Evolutionary conservation across 2,797 vertebrate genomes (phyloP).

Genomic region (Sebastiscus tertius): DNA sequence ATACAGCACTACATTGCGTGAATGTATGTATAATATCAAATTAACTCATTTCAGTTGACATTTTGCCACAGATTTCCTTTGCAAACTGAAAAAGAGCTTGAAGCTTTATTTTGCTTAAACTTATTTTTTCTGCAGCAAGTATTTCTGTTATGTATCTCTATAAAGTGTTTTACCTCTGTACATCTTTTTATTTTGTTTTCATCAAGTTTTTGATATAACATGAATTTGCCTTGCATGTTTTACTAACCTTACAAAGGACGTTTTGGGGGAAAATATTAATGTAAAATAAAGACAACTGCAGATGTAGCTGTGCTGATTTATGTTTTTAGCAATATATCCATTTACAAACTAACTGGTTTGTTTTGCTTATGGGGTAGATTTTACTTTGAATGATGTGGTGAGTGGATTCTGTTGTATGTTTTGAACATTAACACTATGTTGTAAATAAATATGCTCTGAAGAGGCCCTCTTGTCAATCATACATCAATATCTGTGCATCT

Average conservation of each 20-base stretch:
- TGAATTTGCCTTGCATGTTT: constrained; percentile 81
- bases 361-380: constrained; percentile 64
- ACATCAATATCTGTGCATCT: background rate
- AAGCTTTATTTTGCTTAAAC: constrained; percentile 56
- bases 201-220: constrained; percentile 74
- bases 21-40: constrained; percentile 63
- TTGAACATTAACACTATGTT: constrained; percentile 76
- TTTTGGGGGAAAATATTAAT: constrained; percentile 38
- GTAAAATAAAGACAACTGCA: constrained; percentile 69
- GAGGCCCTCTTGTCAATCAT: constrained; percentile 64
- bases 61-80: constrained; percentile 56
- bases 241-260: constrained; percentile 69
- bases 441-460: constrained; percentile 85
- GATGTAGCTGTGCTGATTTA: constrained; percentile 45
- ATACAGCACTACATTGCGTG: constrained; percentile 50
- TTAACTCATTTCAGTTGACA: constrained; percentile 42
- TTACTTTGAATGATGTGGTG: constrained; percentile 66
- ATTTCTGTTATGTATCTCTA: constrained; percentile 64
- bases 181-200: constrained; percentile 71
- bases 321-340: constrained; percentile 52
- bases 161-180: constrained; percentile 70
- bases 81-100: constrained; percentile 47
- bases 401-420: constrained; percentile 67
- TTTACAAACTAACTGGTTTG: constrained; percentile 67
- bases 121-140: constrained; percentile 47